phyloP scores from a whole-genome alignment of 2,113 vertebrate genomes.

The Lophura nycthemera region DNA sequence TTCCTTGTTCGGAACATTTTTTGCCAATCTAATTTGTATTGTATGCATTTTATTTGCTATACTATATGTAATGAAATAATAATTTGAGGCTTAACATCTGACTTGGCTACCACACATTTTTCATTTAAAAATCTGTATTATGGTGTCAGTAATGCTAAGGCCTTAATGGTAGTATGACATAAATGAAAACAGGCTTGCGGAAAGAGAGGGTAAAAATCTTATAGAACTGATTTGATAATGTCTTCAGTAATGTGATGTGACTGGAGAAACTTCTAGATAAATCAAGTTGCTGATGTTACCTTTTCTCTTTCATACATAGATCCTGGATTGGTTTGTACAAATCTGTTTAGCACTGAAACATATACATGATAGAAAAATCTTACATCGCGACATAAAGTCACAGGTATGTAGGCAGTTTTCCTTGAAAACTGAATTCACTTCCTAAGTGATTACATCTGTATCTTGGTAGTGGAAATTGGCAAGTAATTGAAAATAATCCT shows the following conservation, averaged over 20 bases:
- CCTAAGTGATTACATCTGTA: neutral
- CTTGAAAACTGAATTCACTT: neutral
- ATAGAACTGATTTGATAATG: neutral
- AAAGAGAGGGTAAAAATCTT: neutral
- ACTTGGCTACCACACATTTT: neutral
- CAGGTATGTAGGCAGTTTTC: conserved; percentile 82
- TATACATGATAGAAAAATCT: conserved; percentile 95
- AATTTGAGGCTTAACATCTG: neutral
- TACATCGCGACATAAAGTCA: conserved; percentile 98
- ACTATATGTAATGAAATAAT: neutral
- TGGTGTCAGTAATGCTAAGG: neutral
- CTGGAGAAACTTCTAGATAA: neutral
- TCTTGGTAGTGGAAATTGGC: neutral
- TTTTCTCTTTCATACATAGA: conserved; percentile 76
- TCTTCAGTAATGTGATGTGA: neutral
- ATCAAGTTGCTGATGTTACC: neutral
- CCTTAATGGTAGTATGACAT: neutral
- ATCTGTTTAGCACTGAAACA: conserved; percentile 97
- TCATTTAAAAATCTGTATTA: neutral
- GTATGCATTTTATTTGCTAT: neutral
- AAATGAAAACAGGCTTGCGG: neutral
- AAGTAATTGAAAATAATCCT: neutral
- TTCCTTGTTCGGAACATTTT: neutral
- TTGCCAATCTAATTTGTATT: neutral
- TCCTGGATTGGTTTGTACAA: conserved; percentile 98